phyloP scores from a whole-genome alignment of 2,797 vertebrate genomes.

The Hydrophis major region DNA sequence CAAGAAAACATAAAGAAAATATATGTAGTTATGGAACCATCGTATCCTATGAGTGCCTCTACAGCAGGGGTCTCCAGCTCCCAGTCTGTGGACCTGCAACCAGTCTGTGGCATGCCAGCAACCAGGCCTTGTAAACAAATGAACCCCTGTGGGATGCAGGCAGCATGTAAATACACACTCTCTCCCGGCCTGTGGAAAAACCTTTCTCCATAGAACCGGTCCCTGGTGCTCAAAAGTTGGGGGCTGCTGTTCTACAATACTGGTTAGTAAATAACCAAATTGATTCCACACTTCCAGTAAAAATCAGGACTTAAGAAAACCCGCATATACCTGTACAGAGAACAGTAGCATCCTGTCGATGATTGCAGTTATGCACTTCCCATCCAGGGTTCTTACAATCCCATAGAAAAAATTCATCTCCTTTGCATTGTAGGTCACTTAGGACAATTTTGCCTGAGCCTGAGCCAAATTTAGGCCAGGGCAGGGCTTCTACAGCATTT shows the following conservation, averaged over 20 bases:
- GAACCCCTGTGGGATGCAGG: too few relatives aligned
- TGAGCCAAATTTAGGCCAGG: background rate
- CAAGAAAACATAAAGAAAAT: background rate
- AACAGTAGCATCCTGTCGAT: background rate
- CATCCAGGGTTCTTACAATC: background rate
- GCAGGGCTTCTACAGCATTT: background rate
- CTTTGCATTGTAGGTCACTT: background rate
- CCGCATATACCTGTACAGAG: background rate
- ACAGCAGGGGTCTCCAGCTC: too few relatives aligned
- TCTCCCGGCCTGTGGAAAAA: too few relatives aligned
- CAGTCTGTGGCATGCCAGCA: too few relatives aligned
- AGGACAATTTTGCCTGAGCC: constrained; percentile 1
- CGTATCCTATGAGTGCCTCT: background rate
- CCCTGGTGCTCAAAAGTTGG: too few relatives aligned
- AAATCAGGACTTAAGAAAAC: background rate
- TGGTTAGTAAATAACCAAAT: background rate
- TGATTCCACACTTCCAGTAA: background rate
- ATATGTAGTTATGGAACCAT: background rate
- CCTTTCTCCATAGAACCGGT: too few relatives aligned
- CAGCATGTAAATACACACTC: too few relatives aligned
- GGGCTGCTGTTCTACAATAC: background rate
- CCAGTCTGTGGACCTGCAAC: too few relatives aligned
- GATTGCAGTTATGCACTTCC: background rate
- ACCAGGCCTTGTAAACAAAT: too few relatives aligned
- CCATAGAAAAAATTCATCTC: background rate